phyloP scores from a whole-genome alignment of 2,797 vertebrate species.

The Enteromius anoplus region DNA sequence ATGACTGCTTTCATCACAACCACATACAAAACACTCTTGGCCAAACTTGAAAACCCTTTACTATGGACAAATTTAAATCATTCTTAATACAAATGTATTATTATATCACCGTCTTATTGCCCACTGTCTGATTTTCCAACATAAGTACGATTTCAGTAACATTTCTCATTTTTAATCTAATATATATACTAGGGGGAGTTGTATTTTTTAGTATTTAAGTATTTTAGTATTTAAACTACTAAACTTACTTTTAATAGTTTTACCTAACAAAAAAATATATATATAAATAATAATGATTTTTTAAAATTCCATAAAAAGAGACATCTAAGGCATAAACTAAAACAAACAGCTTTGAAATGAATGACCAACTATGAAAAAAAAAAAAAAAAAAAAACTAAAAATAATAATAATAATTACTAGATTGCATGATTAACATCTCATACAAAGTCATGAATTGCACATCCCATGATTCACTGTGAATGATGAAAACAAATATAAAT shows the following conservation, averaged over 20 bases:
- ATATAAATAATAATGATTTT: no score
- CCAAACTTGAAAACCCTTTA: not conserved
- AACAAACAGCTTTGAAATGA: not conserved
- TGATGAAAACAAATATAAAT: not conserved
- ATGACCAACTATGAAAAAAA: not conserved
- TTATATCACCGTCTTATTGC: not conserved
- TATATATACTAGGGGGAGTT: no score
- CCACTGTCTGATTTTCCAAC: not conserved
- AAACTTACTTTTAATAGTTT: no score
- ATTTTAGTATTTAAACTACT: no score
- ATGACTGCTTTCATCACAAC: not conserved
- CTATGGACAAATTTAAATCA: not conserved
- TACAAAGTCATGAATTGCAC: not conserved
- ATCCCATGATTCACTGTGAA: not conserved
- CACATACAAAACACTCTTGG: conserved; percentile 33
- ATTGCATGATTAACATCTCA: not conserved
- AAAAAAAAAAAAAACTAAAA: not conserved
- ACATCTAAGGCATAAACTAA: no score
- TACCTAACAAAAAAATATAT: no score
- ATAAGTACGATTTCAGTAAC: not conserved
- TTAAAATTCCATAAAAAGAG: no score
- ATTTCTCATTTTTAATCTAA: no score
- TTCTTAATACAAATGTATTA: not conserved
- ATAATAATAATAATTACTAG: not conserved
- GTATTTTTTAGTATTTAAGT: no score